Evolutionary conservation across 2,888 invertebrate species (phyloP), one percentile per base, ranked within the genome.

Genomic region (Leptogaster cylindrica): DNA sequence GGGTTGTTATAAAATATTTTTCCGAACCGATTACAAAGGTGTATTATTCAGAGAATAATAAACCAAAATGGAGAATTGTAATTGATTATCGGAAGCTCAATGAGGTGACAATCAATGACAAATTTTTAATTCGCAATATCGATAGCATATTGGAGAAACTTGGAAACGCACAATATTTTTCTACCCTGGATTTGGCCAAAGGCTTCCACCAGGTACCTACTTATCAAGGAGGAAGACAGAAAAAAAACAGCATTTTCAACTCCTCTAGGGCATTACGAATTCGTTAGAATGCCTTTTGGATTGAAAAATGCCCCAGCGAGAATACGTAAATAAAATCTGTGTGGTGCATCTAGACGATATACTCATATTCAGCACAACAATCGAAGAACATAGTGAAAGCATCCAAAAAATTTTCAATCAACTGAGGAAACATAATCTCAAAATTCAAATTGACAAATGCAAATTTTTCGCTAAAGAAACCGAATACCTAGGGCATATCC

Each of bases 401-500:
- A 23, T 61, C 14, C 36, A 25, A 27, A 61, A 61, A 25, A 44
- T 41, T 7, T 61, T 61, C 12, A 39, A 41, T 27, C 25, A 44
- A 44, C 14, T 61, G 27, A 23, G 41, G 23, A 3, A 18, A 2
- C 39, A 36, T n/a, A 39, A 39, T n/a, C 18, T 61, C 6, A 61
- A 61, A 61, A 41, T 61, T 14, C 61, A 61, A 44, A 61, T 44
- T 10, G 44, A 61, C 12, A 41, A 61, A 61, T 63, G 63, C 31
- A 28, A 63, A 12, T 75, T 74, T 61, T 55, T 74, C 2, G 28
- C 33, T n/a, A 72, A 72, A 58, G 70, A 73, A 67, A 72, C 76
- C 0, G 69, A 70, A 23, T 77, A 71, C 66, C 58, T 77, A 8
- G 76, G 77, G 5, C 75, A 75, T 41, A 51, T 76, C 2, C 31